phyloP scores from a whole-genome alignment of 2,797 vertebrate species.

The Intellagama lesueurii region DNA sequence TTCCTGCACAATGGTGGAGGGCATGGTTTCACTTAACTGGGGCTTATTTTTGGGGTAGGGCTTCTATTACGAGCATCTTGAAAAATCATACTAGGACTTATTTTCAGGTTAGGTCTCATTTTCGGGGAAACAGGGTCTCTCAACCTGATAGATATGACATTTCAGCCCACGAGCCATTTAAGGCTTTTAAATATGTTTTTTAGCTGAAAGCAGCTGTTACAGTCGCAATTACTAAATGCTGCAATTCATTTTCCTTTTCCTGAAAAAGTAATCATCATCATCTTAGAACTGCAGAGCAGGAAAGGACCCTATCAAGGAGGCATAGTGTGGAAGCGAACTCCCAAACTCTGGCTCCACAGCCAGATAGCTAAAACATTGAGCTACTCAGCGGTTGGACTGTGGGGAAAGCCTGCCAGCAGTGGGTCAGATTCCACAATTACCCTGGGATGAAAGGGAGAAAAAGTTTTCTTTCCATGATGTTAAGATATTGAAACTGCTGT shows the following conservation, averaged over 20 bases:
- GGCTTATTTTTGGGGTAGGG: too few relatives aligned
- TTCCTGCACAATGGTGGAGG: too few relatives aligned
- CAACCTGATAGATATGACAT: not conserved
- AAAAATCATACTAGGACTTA: too few relatives aligned
- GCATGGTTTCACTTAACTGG: too few relatives aligned
- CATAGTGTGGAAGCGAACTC: too few relatives aligned
- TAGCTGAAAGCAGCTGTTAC: slow-evolving; percentile 2
- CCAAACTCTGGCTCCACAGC: too few relatives aligned
- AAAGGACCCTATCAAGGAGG: too few relatives aligned
- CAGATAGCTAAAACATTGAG: too few relatives aligned
- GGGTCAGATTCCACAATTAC: not conserved
- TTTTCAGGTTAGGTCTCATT: too few relatives aligned
- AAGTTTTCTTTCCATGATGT: not conserved
- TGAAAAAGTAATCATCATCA: not conserved
- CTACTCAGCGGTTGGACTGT: not conserved
- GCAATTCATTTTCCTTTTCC: not conserved
- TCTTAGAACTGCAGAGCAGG: too few relatives aligned
- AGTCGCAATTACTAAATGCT: not conserved
- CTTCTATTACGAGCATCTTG: too few relatives aligned
- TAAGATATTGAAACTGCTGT: not conserved
- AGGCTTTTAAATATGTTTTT: not conserved
- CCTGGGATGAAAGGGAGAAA: not conserved
- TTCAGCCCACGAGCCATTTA: not conserved
- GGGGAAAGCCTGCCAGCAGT: not conserved
- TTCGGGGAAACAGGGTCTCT: not conserved